Percentiles rank a stretch among this genome's conserved stretches.
These are phyloP conservation scores for Tetrao urogallus DNA, from an alignment of 2,113 vertebrate species.

Conservation along the genomic window DNA sequence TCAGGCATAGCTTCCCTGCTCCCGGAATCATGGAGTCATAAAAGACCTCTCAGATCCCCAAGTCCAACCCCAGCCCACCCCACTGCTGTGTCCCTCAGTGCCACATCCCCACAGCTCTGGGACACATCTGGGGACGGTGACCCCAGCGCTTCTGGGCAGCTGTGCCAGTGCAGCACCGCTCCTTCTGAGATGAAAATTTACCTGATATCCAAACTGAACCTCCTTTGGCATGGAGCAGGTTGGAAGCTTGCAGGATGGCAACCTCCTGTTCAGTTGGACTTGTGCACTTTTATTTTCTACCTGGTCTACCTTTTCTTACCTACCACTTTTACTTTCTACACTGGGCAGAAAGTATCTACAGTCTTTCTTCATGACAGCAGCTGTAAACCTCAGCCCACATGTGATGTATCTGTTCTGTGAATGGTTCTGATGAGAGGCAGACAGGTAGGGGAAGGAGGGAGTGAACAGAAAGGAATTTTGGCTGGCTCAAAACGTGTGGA, in stretches of 20 bases:
- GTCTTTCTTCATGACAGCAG: neutral
- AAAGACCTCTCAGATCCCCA: neutral
- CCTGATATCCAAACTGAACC: too few relatives aligned
- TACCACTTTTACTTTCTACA: neutral
- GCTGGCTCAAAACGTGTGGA: neutral
- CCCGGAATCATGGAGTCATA: neutral
- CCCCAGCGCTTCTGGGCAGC: too few relatives aligned
- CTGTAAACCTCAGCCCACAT: slow-evolving; percentile 1
- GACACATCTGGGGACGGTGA: neutral
- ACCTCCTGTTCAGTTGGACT: neutral
- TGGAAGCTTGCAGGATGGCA: neutral
- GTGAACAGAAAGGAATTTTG: neutral
- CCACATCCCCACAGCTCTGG: neutral
- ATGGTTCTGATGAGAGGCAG: neutral
- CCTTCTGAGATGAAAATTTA: too few relatives aligned
- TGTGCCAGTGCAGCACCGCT: too few relatives aligned
- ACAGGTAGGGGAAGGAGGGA: slow-evolving; percentile 2
- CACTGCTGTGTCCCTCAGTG: too few relatives aligned
- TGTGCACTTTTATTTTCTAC: neutral
- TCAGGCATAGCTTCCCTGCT: neutral
- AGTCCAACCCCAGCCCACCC: neutral
- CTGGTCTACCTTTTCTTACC: neutral
- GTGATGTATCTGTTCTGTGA: neutral
- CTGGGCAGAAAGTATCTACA: neutral
- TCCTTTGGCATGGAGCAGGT: neutral